Conservation (phyloP, 2,888 invertebrate species). For the Zhengitettix transpicula region DNA sequence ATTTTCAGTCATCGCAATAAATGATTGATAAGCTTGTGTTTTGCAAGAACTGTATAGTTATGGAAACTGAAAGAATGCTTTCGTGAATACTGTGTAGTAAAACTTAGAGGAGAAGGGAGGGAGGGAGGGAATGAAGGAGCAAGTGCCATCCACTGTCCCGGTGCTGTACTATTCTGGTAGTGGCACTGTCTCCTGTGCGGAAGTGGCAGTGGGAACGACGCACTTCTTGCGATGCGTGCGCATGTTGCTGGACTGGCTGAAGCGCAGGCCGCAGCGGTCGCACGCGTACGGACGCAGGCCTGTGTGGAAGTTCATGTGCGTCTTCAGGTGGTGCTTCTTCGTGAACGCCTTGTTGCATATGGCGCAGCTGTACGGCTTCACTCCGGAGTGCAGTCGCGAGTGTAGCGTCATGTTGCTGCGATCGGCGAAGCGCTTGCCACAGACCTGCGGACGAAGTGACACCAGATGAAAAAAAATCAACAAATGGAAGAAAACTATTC, state of each 20-base stretch:
- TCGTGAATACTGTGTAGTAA: too few relatives aligned
- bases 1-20: too few relatives aligned
- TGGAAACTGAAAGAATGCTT: too few relatives aligned
- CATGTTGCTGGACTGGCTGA: constrained; percentile 78
- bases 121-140: too few relatives aligned
- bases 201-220: constrained; percentile 7
- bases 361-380: constrained; percentile 53
- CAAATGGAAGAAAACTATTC: too few relatives aligned
- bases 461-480: too few relatives aligned
- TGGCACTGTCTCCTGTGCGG: neutral
- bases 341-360: constrained; percentile 64
- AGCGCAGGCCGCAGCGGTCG: constrained; percentile 51
- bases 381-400: constrained; percentile 60
- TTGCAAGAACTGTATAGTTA: too few relatives aligned
- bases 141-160: too few relatives aligned
- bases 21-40: too few relatives aligned
- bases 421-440: constrained; percentile 69
- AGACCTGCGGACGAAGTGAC: constrained; percentile 20
- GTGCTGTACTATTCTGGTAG: too few relatives aligned
- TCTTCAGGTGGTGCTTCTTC: constrained; percentile 71
- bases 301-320: constrained; percentile 70
- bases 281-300: constrained; percentile 68
- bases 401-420: constrained; percentile 73
- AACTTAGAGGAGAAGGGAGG: too few relatives aligned
- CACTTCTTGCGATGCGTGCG: constrained; percentile 72